phyloP scores from a whole-genome alignment of 1,140 invertebrate genomes.

The Coptotermes formosanus region DNA sequence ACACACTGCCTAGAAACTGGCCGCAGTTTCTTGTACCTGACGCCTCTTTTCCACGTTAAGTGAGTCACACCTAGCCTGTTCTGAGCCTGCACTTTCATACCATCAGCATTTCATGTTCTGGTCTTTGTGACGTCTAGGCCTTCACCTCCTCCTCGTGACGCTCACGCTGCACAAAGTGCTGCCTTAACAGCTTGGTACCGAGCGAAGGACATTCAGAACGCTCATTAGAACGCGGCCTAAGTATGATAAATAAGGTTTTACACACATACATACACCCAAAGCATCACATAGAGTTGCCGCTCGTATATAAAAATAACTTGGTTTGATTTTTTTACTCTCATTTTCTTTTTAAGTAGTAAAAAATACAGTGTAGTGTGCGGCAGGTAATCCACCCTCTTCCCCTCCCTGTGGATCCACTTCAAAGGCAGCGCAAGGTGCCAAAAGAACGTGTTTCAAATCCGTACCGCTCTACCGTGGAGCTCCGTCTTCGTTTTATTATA shows the following conservation, averaged over 20 bases:
- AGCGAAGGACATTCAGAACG: not conserved
- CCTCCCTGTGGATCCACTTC: conserved; percentile 1
- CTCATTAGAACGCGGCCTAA: conserved; percentile 9
- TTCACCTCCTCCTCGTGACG: too few relatives aligned
- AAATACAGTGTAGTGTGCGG: conserved; percentile 14
- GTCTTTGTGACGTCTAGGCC: too few relatives aligned
- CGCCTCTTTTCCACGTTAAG: too few relatives aligned
- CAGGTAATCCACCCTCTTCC: not conserved
- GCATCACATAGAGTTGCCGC: conserved; percentile 17
- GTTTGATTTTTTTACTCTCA: not conserved
- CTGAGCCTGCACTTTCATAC: too few relatives aligned
- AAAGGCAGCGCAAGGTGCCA: conserved; percentile 16
- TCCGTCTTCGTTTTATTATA: not conserved
- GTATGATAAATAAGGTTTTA: conserved; percentile 19
- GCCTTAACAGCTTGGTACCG: not conserved
- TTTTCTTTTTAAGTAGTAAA: conserved; percentile 20
- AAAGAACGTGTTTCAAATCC: conserved; percentile 15
- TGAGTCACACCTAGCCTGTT: too few relatives aligned
- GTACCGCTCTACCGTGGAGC: not conserved
- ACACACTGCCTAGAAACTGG: too few relatives aligned
- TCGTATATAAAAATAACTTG: conserved; percentile 15
- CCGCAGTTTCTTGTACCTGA: too few relatives aligned
- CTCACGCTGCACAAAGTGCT: not conserved
- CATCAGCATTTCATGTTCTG: too few relatives aligned
- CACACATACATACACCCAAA: conserved; percentile 18